Evolutionary conservation across 2,888 invertebrate genomes (phyloP).

Genomic region (Tenthredo mesomela): DNA sequence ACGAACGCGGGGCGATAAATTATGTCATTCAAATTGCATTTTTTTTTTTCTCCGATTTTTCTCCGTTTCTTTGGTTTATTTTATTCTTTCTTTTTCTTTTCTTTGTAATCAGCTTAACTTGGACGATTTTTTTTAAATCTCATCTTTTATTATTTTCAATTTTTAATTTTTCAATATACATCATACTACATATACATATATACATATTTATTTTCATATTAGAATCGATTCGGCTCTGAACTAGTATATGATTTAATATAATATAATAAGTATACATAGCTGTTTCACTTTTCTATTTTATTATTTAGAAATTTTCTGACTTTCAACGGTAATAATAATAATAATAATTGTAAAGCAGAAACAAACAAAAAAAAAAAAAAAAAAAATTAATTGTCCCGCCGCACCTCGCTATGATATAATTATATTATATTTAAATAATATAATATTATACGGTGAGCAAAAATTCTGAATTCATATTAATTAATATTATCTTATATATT

Average conservation of each 20-base stretch:
- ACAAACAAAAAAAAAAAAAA: no score
- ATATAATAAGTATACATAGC: not conserved
- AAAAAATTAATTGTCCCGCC: no score
- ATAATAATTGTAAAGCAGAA: no score
- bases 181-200: not conserved
- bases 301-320: no score
- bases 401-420: no score
- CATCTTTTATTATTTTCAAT: not conserved
- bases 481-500: not conserved
- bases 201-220: not conserved
- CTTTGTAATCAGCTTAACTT: not conserved
- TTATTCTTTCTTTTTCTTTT: not conserved
- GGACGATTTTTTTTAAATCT: not conserved
- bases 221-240: not conserved
- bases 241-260: not conserved
- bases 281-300: no score
- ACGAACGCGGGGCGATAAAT: not conserved
- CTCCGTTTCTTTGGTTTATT: not conserved
- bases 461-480: no score
- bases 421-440: no score
- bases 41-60: not conserved
- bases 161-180: not conserved
- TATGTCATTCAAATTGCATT: not conserved
- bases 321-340: no score
- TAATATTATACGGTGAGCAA: no score